These are phyloP conservation scores for Macrotus californicus DNA, from an alignment of 2,113 vertebrate species.

Conservation along the genomic window DNA sequence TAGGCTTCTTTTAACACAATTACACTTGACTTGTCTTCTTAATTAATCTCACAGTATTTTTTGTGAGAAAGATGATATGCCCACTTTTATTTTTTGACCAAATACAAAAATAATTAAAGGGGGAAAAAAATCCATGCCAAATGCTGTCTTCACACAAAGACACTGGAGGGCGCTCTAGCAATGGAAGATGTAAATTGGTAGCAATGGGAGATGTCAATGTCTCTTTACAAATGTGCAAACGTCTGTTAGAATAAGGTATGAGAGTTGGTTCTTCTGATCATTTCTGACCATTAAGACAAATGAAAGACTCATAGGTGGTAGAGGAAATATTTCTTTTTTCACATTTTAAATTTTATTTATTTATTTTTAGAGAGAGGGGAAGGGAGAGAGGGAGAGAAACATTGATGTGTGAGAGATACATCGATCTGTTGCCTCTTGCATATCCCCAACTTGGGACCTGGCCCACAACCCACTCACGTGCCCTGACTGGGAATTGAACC, in stretches of 20 bases:
- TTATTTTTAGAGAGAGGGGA: no score
- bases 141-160: slow-evolving; percentile 52
- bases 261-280: slow-evolving; percentile 1
- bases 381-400: no score
- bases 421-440: no score
- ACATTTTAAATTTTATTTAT: no score
- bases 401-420: no score
- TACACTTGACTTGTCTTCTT: neutral
- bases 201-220: slow-evolving; percentile 60
- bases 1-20: neutral
- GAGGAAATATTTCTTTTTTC: neutral
- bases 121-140: neutral
- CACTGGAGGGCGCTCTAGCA: slow-evolving; percentile 81
- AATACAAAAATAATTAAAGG: neutral
- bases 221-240: neutral
- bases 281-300: slow-evolving; percentile 1
- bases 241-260: neutral
- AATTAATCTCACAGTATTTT: neutral
- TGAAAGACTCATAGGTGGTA: slow-evolving; percentile 2
- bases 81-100: neutral
- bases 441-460: no score
- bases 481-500: no score
- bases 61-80: neutral
- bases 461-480: no score
- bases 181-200: slow-evolving; percentile 57